These are phyloP conservation scores for Mercenaria mercenaria DNA, from an alignment of 1,140 invertebrate species.

Conservation along the genomic window DNA sequence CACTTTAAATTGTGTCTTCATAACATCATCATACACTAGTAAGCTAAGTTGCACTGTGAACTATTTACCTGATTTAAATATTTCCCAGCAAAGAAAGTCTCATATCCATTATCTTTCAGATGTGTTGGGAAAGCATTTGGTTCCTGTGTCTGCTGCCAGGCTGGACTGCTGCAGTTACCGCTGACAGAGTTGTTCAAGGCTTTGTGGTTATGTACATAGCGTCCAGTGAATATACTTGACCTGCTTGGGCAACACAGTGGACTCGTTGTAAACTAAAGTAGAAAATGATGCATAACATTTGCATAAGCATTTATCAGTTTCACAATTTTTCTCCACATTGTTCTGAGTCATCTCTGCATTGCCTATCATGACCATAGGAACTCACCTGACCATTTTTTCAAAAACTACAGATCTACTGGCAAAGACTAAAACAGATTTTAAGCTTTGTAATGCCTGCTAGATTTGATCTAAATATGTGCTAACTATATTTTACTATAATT, in stretches of 20 bases:
- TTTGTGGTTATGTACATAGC: slow-evolving; percentile 93
- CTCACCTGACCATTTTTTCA: too few relatives aligned
- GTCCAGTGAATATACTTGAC: slow-evolving; percentile 93
- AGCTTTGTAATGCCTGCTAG: too few relatives aligned
- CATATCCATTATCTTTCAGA: slow-evolving; percentile 88
- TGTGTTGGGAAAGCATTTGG: slow-evolving; percentile 90
- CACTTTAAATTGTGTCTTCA: too few relatives aligned
- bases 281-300: slow-evolving; percentile 9
- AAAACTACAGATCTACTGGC: too few relatives aligned
- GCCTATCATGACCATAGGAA: too few relatives aligned
- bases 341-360: too few relatives aligned
- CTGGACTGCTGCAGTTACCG: slow-evolving; percentile 91
- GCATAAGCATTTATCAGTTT: not conserved
- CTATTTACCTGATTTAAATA: slow-evolving; percentile 84
- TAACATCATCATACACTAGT: too few relatives aligned
- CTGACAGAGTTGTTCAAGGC: slow-evolving; percentile 92
- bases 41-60: too few relatives aligned
- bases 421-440: too few relatives aligned
- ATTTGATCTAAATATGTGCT: too few relatives aligned
- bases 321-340: not conserved
- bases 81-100: slow-evolving; percentile 84
- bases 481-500: too few relatives aligned
- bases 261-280: slow-evolving; percentile 81
- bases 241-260: slow-evolving; percentile 91
- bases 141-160: slow-evolving; percentile 90